Conservation (phyloP, 2,888 invertebrate genomes). For the Pristionchus mayeri region DNA sequence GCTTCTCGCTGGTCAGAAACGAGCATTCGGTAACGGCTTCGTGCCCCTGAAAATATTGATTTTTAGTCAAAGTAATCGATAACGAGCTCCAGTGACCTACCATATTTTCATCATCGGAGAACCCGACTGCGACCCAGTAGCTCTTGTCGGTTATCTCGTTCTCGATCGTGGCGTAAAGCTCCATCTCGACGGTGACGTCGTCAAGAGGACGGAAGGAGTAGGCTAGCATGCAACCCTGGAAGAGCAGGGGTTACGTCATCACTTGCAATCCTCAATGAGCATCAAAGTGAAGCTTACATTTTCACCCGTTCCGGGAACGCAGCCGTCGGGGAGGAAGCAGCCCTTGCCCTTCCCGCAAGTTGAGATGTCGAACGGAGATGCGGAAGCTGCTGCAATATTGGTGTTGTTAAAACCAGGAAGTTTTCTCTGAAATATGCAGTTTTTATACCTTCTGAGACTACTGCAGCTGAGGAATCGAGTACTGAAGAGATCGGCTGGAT, state of each 20-base stretch:
- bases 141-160: not conserved
- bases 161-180: constrained; percentile 26
- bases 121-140: constrained; percentile 19
- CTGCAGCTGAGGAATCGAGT: not conserved
- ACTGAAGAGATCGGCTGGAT: not conserved
- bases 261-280: not conserved
- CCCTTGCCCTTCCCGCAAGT: constrained; percentile 29
- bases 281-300: not conserved
- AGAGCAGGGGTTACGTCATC: not conserved
- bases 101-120: constrained; percentile 23
- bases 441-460: not conserved
- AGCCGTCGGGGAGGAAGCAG: not conserved
- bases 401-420: not conserved
- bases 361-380: constrained; percentile 34
- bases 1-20: not conserved
- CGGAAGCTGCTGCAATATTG: not conserved
- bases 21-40: constrained; percentile 42
- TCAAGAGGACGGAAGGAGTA: constrained; percentile 17
- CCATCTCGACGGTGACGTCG: constrained; percentile 25
- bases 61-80: not conserved
- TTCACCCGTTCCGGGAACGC: not conserved
- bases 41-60: constrained; percentile 5
- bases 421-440: too few species aligned
- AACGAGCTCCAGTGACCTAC: not conserved
- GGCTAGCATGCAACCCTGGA: constrained; percentile 22